Percentiles rank a stretch among this genome's conserved stretches.
These are phyloP conservation scores for Lasioglossum morio DNA, from an alignment of 2,888 invertebrate species.

Conservation along the genomic window DNA sequence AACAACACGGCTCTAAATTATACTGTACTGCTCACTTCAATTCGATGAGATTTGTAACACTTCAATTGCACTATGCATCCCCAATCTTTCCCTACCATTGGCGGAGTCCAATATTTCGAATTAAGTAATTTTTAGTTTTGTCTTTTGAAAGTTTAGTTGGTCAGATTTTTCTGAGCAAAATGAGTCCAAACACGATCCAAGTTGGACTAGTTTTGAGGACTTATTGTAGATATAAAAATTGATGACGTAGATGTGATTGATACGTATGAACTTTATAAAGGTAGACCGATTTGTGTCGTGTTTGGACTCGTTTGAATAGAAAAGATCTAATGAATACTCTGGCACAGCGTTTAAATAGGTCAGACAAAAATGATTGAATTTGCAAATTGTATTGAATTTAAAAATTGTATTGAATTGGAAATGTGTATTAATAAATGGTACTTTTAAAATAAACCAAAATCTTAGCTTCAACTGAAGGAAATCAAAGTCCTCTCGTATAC, in stretches of 20 bases:
- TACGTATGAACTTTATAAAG: background rate
- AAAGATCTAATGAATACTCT: background rate
- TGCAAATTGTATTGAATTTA: too few species aligned
- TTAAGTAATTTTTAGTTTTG: too few species aligned
- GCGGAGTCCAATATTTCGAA: too few species aligned
- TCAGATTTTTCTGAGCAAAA: background rate
- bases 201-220: background rate
- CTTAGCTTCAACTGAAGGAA: too few species aligned
- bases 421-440: too few species aligned
- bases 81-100: background rate
- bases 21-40: conserved; percentile 7
- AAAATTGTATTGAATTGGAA: too few species aligned
- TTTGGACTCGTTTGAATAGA: background rate
- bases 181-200: background rate
- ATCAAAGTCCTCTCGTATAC: too few species aligned
- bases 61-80: background rate
- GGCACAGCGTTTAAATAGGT: background rate
- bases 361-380: background rate
- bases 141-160: background rate
- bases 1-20: conserved; percentile 42
- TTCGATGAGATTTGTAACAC: background rate
- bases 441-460: too few species aligned
- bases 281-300: background rate
- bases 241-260: background rate
- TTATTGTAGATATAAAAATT: background rate